phyloP scores from a whole-genome alignment of 1,140 invertebrate species.

The Ceratina calcarata region DNA sequence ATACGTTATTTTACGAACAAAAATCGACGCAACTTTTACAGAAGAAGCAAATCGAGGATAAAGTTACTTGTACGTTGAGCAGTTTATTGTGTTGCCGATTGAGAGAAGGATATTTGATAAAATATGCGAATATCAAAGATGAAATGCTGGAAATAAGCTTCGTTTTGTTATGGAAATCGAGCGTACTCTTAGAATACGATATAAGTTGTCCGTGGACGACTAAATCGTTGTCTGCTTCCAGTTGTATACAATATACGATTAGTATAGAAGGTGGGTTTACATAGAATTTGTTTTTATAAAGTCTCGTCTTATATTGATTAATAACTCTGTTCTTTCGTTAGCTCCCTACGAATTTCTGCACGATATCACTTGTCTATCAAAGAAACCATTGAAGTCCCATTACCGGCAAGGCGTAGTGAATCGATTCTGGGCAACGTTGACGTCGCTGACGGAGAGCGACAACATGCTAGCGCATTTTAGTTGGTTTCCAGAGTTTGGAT shows the following conservation, averaged over 20 bases:
- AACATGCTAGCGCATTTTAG: slow-evolving; percentile 87
- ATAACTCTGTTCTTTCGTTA: slow-evolving; percentile 59
- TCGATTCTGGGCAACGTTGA: slow-evolving; percentile 85
- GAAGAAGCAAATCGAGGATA: slow-evolving; percentile 86
- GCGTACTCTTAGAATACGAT: slow-evolving; percentile 87
- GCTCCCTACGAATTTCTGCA: slow-evolving; percentile 91
- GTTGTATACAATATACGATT: slow-evolving; percentile 82
- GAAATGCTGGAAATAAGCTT: slow-evolving; percentile 85
- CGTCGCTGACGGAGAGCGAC: slow-evolving; percentile 86
- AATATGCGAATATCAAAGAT: slow-evolving; percentile 82
- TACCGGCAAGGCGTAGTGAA: slow-evolving; percentile 86
- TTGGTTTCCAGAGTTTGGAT: slow-evolving; percentile 84
- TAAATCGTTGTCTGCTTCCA: slow-evolving; percentile 75
- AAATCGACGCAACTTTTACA: slow-evolving; percentile 81
- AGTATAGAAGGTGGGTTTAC: slow-evolving; percentile 82
- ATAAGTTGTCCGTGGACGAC: slow-evolving; percentile 84
- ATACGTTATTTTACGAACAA: slow-evolving; percentile 82
- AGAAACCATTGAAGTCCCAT: slow-evolving; percentile 85
- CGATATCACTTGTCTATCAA: slow-evolving; percentile 87
- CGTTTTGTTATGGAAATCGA: slow-evolving; percentile 88
- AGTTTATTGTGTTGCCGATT: slow-evolving; percentile 88
- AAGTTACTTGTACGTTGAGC: slow-evolving; percentile 84
- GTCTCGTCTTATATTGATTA: neutral
- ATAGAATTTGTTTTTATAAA: neutral
- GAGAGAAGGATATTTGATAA: slow-evolving; percentile 90